Evolutionary conservation across 2,797 vertebrate genomes (phyloP).

Genomic region (Oreochromis mossambicus): DNA sequence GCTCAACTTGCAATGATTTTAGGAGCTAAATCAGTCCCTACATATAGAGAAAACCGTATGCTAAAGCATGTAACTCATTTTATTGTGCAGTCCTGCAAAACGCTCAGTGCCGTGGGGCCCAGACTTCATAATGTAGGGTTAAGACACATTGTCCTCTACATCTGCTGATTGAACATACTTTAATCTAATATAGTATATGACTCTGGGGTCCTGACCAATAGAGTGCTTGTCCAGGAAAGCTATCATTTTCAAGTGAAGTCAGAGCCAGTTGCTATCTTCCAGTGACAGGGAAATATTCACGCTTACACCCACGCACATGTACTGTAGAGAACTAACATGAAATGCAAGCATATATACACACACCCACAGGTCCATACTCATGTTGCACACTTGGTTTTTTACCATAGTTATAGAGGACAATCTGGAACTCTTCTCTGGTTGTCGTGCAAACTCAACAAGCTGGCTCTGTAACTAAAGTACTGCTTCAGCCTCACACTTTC

Average conservation of each 20-base stretch:
- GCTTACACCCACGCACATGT: neutral
- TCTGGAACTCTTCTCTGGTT: slow-evolving; percentile 30
- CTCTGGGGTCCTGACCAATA: slow-evolving; percentile 49
- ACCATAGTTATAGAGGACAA: slow-evolving; percentile 13
- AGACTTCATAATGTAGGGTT: slow-evolving; percentile 61
- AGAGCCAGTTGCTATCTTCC: slow-evolving; percentile 51
- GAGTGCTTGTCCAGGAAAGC: slow-evolving; percentile 40
- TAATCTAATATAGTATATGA: slow-evolving; percentile 62
- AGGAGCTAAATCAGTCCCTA: neutral
- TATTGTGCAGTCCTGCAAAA: slow-evolving; percentile 30
- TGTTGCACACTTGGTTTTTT: slow-evolving; percentile 8
- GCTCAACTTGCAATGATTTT: neutral
- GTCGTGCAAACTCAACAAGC: slow-evolving; percentile 11
- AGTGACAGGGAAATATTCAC: slow-evolving; percentile 56
- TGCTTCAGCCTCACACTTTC: slow-evolving; percentile 19
- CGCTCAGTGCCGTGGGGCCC: neutral
- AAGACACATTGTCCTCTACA: slow-evolving; percentile 40
- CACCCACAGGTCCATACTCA: neutral
- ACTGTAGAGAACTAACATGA: neutral
- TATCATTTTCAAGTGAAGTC: slow-evolving; percentile 65
- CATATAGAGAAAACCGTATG: neutral
- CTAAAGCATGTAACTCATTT: neutral
- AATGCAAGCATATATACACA: neutral
- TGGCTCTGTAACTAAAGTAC: slow-evolving; percentile 38
- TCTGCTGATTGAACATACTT: slow-evolving; percentile 62